phyloP scores from a whole-genome alignment of 1,140 invertebrate genomes.

The roundworm (Caenorhabditis elegans) region DNA sequence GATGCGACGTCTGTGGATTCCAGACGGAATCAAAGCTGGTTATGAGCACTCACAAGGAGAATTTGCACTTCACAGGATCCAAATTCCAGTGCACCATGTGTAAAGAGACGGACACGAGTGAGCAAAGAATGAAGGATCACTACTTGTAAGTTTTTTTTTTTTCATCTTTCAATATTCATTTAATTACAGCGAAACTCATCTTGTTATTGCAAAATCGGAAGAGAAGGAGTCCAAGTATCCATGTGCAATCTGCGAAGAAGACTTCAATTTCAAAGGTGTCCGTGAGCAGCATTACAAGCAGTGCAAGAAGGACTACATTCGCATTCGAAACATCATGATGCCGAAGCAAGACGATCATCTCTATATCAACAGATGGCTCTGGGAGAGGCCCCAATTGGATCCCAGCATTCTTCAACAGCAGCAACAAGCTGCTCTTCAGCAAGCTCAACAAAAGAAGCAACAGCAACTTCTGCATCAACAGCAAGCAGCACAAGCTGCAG shows the following conservation, averaged over 20 bases:
- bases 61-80: slow-evolving; percentile 52
- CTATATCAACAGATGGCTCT: slow-evolving; percentile 47
- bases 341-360: slow-evolving; percentile 41
- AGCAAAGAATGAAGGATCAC: slow-evolving; percentile 57
- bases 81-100: slow-evolving; percentile 60
- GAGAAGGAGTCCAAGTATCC: slow-evolving; percentile 52
- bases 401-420: slow-evolving; percentile 46
- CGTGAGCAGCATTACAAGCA: slow-evolving; percentile 49
- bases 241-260: slow-evolving; percentile 60
- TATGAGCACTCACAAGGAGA: slow-evolving; percentile 55
- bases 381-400: slow-evolving; percentile 47
- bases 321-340: slow-evolving; percentile 42
- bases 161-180: neutral
- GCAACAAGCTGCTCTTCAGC: slow-evolving; percentile 43
- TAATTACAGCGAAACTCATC: slow-evolving; percentile 56
- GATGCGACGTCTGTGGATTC: slow-evolving; percentile 59
- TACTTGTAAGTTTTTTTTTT: slow-evolving; percentile 55
- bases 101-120: slow-evolving; percentile 64
- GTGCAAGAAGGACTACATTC: slow-evolving; percentile 45
- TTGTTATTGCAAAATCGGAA: slow-evolving; percentile 54
- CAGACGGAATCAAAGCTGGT: slow-evolving; percentile 54
- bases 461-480: slow-evolving; percentile 27
- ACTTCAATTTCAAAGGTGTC: slow-evolving; percentile 51
- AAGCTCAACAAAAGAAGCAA: slow-evolving; percentile 36
- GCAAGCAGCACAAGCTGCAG: slow-evolving; percentile 4